phyloP scores from a whole-genome alignment of 2,797 vertebrate species.

The Onychomys leucogaster region DNA sequence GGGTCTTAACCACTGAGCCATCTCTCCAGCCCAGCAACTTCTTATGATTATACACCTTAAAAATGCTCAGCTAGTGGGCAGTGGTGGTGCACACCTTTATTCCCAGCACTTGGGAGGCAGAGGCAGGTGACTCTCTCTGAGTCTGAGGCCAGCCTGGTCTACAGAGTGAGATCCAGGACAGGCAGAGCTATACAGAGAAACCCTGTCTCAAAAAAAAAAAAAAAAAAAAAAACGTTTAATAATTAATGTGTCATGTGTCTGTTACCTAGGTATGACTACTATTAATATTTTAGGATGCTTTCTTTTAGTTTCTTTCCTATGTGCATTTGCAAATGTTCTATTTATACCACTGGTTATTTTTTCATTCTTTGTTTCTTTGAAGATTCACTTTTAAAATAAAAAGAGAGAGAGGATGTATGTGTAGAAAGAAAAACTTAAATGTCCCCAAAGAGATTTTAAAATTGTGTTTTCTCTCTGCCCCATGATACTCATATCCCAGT shows the following conservation, averaged over 20 bases:
- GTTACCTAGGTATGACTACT: background rate
- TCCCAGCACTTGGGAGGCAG: background rate
- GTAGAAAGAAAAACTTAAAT: background rate
- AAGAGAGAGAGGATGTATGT: background rate
- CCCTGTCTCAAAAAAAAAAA: background rate
- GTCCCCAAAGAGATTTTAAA: background rate
- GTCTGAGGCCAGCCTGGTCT: background rate
- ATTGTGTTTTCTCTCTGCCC: background rate
- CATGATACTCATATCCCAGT: background rate
- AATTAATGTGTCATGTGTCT: background rate
- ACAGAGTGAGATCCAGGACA: background rate
- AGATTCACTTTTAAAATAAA: conserved; percentile 47
- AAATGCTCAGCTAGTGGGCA: background rate
- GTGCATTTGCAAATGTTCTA: background rate
- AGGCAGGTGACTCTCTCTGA: background rate
- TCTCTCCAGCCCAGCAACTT: too few species aligned
- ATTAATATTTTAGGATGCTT: background rate
- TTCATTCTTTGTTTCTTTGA: conserved; percentile 49
- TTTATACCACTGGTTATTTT: background rate
- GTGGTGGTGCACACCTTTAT: background rate
- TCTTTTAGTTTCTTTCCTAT: background rate
- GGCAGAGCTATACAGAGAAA: background rate
- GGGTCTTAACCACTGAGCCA: too few species aligned
- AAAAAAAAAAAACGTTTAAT: background rate
- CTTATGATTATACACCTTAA: conserved; percentile 24